Evolutionary conservation across 2,888 invertebrate species (phyloP), one percentile per base, ranked within the genome.

Genomic region (Eueremaeus valkanovi): DNA sequence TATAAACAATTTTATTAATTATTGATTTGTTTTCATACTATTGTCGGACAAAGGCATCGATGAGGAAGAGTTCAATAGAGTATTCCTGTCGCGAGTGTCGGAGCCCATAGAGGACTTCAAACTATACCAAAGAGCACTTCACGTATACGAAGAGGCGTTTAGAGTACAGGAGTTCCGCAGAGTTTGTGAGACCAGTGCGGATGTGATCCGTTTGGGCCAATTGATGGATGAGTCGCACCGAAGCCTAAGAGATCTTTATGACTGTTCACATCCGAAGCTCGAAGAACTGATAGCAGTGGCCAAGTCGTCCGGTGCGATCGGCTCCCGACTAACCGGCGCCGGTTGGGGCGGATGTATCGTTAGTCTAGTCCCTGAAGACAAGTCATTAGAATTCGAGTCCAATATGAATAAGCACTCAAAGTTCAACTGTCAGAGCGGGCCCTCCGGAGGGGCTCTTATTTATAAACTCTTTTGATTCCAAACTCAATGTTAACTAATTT

Each of bases 271-370:
- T 85, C 87, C 89, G 0, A 89, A 90, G 81, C 86, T 98, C 79
- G 95, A 99, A 83, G 85, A 86, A 75, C 86, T 98, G 29, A 92
- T 95, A 27, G 86, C 89, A 40, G 79, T 82, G n/a, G 83, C 84
- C 78, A 84, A 90, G 81, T 92, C 91, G 11, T 86, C 87, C 77
- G 74, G 63, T 49, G 88, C 89, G 3, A 85, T 90, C n/a, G 92
- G 93, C 58, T 92, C 93, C n/a, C 88, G 98, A 73, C 86, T 99
- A 51, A 98, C 98, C 0, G 99, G 98, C 45, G 98, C 98, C 40
- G 95, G 95, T 9, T 98, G 98, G 98, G 99, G 98, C 49, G 99
- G 99, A 6, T 98, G 97, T 84, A 89, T 91, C 74, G 95, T 99
- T 16, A 93, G 95, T 24, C 85, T 96, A 79, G 89, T 92, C 74